Percentiles rank a stretch among this genome's conserved stretches.
Evolutionary conservation across 35 echinoderm and acorn worm species (phyloP).

Genomic region (Holothuria glaberrima): DNA sequence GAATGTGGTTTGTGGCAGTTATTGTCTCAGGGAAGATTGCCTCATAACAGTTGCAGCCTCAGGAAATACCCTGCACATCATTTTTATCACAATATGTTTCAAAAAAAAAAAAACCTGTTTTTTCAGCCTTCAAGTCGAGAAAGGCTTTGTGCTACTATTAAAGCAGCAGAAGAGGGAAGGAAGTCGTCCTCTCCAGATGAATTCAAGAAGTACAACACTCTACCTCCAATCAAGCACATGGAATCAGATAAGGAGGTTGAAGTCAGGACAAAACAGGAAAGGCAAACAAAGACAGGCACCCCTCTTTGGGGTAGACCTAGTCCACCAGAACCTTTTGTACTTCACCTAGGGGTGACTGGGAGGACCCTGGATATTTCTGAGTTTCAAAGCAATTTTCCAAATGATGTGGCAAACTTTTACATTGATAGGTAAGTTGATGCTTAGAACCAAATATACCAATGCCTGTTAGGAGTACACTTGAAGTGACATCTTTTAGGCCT

Average conservation of each 20-base stretch:
- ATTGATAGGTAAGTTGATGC: slow-evolving; percentile 84
- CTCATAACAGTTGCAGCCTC: too few species aligned
- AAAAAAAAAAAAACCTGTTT: not conserved
- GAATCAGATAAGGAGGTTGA: slow-evolving; percentile 65
- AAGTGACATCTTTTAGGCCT: too few species aligned
- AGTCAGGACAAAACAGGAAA: slow-evolving; percentile 32
- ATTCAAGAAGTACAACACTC: slow-evolving; percentile 94
- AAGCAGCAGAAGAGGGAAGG: not conserved
- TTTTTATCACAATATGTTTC: too few species aligned
- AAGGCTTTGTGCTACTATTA: slow-evolving; percentile 15
- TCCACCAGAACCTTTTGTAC: slow-evolving; percentile 77
- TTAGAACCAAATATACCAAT: too few species aligned
- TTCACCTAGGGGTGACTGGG: slow-evolving; percentile 86
- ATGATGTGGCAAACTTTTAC: slow-evolving; percentile 84
- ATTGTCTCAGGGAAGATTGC: too few species aligned
- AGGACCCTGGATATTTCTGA: slow-evolving; percentile 95
- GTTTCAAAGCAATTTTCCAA: slow-evolving; percentile 97
- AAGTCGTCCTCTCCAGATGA: slow-evolving; percentile 62
- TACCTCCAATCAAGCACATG: slow-evolving; percentile 84
- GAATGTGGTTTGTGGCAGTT: too few species aligned
- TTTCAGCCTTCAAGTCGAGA: slow-evolving; percentile 16
- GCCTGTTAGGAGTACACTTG: too few species aligned
- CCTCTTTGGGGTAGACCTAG: slow-evolving; percentile 82
- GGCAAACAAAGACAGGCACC: slow-evolving; percentile 69
- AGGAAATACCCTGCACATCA: too few species aligned